A percentile compares a stretch with the other conserved stretches of the same genome.
Conservation (phyloP, 1,140 invertebrate genomes). For the Leptopilina clavipes region DNA sequence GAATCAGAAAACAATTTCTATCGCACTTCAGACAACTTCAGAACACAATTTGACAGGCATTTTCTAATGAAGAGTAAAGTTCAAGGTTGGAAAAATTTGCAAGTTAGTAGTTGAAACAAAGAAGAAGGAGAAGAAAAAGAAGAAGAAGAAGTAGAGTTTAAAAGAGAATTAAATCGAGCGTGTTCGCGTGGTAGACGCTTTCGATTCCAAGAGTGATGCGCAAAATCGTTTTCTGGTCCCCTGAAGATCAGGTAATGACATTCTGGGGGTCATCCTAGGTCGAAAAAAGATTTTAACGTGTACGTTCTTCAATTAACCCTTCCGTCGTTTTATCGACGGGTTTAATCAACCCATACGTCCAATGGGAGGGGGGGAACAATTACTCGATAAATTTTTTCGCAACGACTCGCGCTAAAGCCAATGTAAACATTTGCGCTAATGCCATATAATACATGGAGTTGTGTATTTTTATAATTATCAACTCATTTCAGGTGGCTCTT, state of each 20-base stretch:
- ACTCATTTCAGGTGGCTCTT: slow-evolving; percentile 45
- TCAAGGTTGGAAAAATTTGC: background rate
- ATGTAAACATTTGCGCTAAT: too few relatives aligned
- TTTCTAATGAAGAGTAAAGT: background rate
- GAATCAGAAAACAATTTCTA: too few relatives aligned
- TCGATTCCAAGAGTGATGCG: slow-evolving; percentile 41
- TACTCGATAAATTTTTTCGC: slow-evolving; percentile 40
- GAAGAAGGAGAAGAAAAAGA: background rate
- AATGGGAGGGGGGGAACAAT: slow-evolving; percentile 53
- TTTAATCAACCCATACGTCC: slow-evolving; percentile 44
- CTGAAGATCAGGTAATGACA: slow-evolving; percentile 56
- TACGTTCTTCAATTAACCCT: slow-evolving; percentile 67
- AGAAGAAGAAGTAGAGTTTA: background rate
- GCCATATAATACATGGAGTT: slow-evolving; percentile 40
- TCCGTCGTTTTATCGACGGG: slow-evolving; percentile 59
- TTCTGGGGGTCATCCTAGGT: slow-evolving; percentile 52
- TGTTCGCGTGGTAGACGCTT: slow-evolving; percentile 10
- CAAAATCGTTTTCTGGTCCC: slow-evolving; percentile 38
- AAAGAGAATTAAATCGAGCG: slow-evolving; percentile 20
- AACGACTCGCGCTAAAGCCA: background rate
- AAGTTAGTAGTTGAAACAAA: slow-evolving; percentile 13
- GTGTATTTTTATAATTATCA: slow-evolving; percentile 44
- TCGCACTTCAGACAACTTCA: background rate
- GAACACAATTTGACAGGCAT: background rate
- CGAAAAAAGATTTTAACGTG: slow-evolving; percentile 62